Conservation (phyloP, 2,888 invertebrate genomes). For the Junonia oenone region DNA sequence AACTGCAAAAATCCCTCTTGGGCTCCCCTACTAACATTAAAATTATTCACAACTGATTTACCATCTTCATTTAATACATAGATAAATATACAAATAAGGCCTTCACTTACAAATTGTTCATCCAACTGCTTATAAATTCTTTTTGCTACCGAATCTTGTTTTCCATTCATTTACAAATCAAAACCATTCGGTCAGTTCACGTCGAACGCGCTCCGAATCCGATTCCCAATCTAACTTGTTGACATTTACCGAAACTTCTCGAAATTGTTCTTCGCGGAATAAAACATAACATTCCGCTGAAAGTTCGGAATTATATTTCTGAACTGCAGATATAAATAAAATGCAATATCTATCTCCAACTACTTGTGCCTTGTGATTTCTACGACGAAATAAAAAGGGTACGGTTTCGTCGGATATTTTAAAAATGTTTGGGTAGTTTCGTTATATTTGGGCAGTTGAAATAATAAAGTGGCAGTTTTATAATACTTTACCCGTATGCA, state of each 20-base stretch:
- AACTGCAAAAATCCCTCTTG: too few species aligned
- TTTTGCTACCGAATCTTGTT: neutral
- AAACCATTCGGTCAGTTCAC: neutral
- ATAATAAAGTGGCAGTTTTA: too few species aligned
- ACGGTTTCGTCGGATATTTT: too few species aligned
- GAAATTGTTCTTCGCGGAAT: neutral
- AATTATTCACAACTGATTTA: too few species aligned
- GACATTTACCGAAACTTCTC: neutral
- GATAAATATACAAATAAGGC: too few species aligned
- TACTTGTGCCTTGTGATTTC: neutral
- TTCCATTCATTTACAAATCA: neutral
- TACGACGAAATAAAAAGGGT: too few species aligned
- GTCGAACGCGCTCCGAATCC: neutral
- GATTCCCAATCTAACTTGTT: constrained; percentile 1
- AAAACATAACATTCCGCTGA: neutral
- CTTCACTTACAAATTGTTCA: too few species aligned
- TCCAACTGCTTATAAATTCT: neutral
- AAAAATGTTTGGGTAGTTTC: too few species aligned
- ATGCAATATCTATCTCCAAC: neutral
- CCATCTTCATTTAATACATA: too few species aligned
- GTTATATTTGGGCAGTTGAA: too few species aligned
- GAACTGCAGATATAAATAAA: neutral
- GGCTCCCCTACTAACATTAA: too few species aligned
- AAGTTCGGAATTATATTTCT: neutral
- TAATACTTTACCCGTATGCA: too few species aligned